Evolutionary conservation across 2,797 vertebrate species (phyloP), one percentile per base, ranked within the genome.

Genomic region (Lagorchestes hirsutus): DNA sequence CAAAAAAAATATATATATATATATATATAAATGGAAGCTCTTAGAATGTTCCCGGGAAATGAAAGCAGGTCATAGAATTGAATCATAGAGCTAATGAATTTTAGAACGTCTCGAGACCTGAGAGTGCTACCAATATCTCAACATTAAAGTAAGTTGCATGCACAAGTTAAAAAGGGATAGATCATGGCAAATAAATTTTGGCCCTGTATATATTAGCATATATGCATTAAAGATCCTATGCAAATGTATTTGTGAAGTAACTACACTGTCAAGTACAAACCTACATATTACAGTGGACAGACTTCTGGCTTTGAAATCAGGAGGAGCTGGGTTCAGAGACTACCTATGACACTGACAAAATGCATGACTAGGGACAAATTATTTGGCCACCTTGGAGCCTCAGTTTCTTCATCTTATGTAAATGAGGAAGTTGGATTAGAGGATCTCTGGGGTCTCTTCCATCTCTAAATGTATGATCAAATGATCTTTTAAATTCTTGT

Each of bases 161-260:
- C 74, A 82, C 18, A 82, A 8, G n/a, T 46, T 8, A 82, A 82
- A 82, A 82, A 82, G 9, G 9, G 22, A 82, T 27, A 46, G 74
- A 46, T 46, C 22, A 27, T 46, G 8, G 55, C 10, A 12, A 14
- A n/a, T 22, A 56, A 46, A 5, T 52, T 18, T 55, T 0, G 0
- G 9, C 0, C 16, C 46, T 91, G 34, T 11, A 0, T 29, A 55
- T 55, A 0, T n/a, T 10, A 54, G 67, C 29, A 40, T 90, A 14
- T 0, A 1, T n/a, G 57, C n/a, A 18, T 1, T 28, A 52, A 55
- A 9, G 58, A 13, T 4, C 0, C 4, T 5, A 6, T 12, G 67
- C 10, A 58, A 11, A 40, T 2, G 3, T 22, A 5, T 16, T 16
- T 0, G 1, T 11, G 13, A 18, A n/a, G 18, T 27, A 46, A 34